These are phyloP conservation scores for Tryphoninae sp. DNA, from an alignment of 2,888 invertebrate genomes.

Conservation along the genomic window DNA sequence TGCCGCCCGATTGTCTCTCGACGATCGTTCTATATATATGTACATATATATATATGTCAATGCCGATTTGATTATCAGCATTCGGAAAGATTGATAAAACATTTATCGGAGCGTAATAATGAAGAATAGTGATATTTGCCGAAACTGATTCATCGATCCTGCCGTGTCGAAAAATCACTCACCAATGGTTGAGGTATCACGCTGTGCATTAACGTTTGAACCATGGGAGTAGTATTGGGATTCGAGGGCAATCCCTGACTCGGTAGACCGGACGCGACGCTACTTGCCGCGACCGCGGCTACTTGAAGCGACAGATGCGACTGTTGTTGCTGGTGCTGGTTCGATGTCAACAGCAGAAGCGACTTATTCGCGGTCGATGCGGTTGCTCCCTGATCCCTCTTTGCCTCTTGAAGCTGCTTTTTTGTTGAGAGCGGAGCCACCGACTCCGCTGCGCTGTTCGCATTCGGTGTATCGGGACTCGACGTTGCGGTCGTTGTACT, in stretches of 20 bases:
- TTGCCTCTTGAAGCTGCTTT: slow-evolving; percentile 74
- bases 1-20: too few species aligned
- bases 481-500: slow-evolving; percentile 73
- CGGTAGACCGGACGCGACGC: slow-evolving; percentile 69
- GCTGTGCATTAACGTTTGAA: slow-evolving; percentile 80
- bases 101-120: not conserved
- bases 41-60: too few species aligned
- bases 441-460: slow-evolving; percentile 64
- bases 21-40: too few species aligned
- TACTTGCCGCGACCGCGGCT: slow-evolving; percentile 65
- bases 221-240: slow-evolving; percentile 75
- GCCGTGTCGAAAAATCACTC: slow-evolving; percentile 64
- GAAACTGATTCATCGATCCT: not conserved
- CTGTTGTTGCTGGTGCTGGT: slow-evolving; percentile 65
- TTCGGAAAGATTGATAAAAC: too few species aligned
- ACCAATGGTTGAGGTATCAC: slow-evolving; percentile 80
- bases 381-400: slow-evolving; percentile 71
- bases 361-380: slow-evolving; percentile 62
- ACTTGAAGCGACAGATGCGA: slow-evolving; percentile 68
- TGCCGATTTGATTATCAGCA: too few species aligned
- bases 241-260: slow-evolving; percentile 76
- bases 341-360: slow-evolving; percentile 55
- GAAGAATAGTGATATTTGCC: not conserved
- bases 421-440: slow-evolving; percentile 68
- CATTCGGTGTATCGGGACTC: slow-evolving; percentile 76